A percentile compares a stretch with the other conserved stretches of the same genome.
Evolutionary conservation across 1,140 invertebrate genomes (phyloP).

Genomic region (Catajapyx aquilonaris): DNA sequence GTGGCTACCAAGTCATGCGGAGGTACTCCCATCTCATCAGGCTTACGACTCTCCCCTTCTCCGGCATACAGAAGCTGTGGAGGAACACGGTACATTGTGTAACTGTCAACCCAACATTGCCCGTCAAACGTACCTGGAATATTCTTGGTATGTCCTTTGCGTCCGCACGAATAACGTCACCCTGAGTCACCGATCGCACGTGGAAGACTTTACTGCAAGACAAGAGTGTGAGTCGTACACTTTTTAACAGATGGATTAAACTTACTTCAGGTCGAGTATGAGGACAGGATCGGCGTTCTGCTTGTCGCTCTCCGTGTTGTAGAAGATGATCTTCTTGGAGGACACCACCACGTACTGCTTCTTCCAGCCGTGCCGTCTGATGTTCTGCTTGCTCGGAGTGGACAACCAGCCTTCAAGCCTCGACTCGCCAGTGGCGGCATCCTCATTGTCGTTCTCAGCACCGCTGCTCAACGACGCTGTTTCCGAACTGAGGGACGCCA

Average conservation of each 20-base stretch:
- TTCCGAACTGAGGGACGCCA: constrained; percentile 54
- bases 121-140: constrained; percentile 51
- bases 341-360: constrained; percentile 94
- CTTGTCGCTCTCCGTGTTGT: constrained; percentile 85
- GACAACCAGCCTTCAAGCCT: constrained; percentile 89
- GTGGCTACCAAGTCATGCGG: constrained; percentile 20
- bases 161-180: constrained; percentile 93
- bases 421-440: constrained; percentile 25
- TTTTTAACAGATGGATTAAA: constrained; percentile 8
- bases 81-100: neutral
- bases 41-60: constrained; percentile 73
- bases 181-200: constrained; percentile 91
- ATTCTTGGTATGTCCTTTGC: constrained; percentile 97
- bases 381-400: constrained; percentile 88
- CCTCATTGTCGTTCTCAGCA: constrained; percentile 54
- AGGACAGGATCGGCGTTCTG: constrained; percentile 84
- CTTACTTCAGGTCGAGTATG: constrained; percentile 82
- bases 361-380: constrained; percentile 85
- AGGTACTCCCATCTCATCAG: constrained; percentile 38
- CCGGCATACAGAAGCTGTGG: constrained; percentile 66
- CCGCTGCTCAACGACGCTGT: constrained; percentile 76
- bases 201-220: constrained; percentile 84
- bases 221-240: neutral
- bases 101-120: neutral
- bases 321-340: constrained; percentile 93